Percentiles rank a stretch among this genome's conserved stretches.
These are phyloP conservation scores for Noctua fimbriata DNA, from an alignment of 2,888 invertebrate genomes.

Conservation along the genomic window DNA sequence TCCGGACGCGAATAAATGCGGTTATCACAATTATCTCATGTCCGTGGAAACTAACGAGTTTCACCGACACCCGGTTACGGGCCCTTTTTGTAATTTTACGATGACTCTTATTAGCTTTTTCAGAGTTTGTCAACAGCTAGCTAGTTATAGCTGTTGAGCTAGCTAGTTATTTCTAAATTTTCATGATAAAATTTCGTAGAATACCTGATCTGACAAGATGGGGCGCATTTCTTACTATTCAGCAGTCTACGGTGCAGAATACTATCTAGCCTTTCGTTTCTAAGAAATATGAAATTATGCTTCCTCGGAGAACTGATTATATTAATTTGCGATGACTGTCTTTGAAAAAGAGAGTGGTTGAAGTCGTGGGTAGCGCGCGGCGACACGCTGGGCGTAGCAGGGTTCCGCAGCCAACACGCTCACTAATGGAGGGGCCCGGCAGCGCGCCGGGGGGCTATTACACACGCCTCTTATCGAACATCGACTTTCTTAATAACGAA, in stretches of 20 bases:
- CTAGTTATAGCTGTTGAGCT: neutral
- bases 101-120: slow-evolving; percentile 43
- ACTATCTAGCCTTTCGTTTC: slow-evolving; percentile 6
- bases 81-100: slow-evolving; percentile 65
- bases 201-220: neutral
- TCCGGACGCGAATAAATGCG: slow-evolving; percentile 82
- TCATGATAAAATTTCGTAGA: slow-evolving; percentile 10
- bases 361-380: slow-evolving; percentile 65
- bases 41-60: slow-evolving; percentile 81
- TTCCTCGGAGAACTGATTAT: slow-evolving; percentile 64
- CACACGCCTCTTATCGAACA: slow-evolving; percentile 83
- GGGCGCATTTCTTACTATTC: neutral
- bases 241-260: neutral
- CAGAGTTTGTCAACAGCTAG: slow-evolving; percentile 29
- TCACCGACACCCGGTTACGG: slow-evolving; percentile 61
- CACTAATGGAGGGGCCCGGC: slow-evolving; percentile 83
- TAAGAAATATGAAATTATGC: slow-evolving; percentile 12
- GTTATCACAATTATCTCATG: slow-evolving; percentile 86
- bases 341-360: slow-evolving; percentile 74
- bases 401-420: slow-evolving; percentile 80
- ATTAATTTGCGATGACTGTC: slow-evolving; percentile 74
- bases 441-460: slow-evolving; percentile 82
- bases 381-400: slow-evolving; percentile 83
- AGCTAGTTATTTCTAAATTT: slow-evolving; percentile 18
- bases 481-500: slow-evolving; percentile 81